Evolutionary conservation across 1,140 invertebrate genomes (phyloP), one percentile per base, ranked within the genome.

Genomic region (Sminthurinus signatus): DNA sequence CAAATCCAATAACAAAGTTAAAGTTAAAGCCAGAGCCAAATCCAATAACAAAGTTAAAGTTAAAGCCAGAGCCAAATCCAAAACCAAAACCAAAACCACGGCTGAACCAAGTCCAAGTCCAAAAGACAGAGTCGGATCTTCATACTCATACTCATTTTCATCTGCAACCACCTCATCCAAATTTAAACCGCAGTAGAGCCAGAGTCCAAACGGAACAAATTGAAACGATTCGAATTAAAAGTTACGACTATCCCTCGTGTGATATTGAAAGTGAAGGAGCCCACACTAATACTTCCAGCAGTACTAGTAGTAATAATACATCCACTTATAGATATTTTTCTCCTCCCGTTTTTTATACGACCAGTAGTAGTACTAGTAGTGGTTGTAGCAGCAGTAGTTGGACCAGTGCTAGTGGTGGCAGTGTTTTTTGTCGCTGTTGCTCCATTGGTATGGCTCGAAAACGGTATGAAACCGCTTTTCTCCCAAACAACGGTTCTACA

Each of bases 381-480:
- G 25, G 32, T 23, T 28, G 56, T 32, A n/a, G 28, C 1, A 60
- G 58, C 19, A 23, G 27, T n/a, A 23, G 43, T 32, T 29, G 46
- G 14, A 36, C 44, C 10, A 19, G 29, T 1, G 2, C 27, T 29
- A 48, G 46, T 60, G 19, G 48, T 14, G 31, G 44, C 31, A 19
- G 58, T 29, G 21, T 28, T 19, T 43, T n/a, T n/a, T 46, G n/a
- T 21, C 44, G 5, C 19, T 46, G 5, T 46, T 46, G 3, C 44
- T 19, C 5, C 44, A 17, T 3, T 12, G 3, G 8, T 27, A 72
- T 72, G 70, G 70, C 70, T 46, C 67, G 70, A 8, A 72, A 72
- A 48, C 61, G 67, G 4, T 72, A 72, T 55, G 70, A 72, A 50
- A 72, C 70, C 17, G 70, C 70, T n/a, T 72, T 72, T 58, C 60